Conservation (phyloP, 2,888 invertebrate species). For the Aricia artaxerxes region DNA sequence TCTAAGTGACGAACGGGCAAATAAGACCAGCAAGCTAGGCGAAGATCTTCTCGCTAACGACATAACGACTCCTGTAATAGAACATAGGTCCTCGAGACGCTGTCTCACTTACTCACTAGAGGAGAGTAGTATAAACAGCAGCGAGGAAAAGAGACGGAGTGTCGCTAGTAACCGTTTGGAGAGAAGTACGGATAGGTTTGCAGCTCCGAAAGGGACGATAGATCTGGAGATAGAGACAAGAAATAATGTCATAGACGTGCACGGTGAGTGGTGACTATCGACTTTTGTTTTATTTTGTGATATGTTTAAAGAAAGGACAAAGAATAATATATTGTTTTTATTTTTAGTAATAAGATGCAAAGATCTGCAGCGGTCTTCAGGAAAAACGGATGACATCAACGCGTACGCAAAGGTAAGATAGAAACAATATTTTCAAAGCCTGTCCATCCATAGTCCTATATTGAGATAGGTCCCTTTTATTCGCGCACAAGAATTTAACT, state of each 20-base stretch:
- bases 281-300: slow-evolving; percentile 44
- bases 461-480: neutral
- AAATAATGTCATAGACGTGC: slow-evolving; percentile 83
- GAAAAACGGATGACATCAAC: slow-evolving; percentile 84
- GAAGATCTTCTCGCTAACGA: slow-evolving; percentile 67
- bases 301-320: slow-evolving; percentile 29
- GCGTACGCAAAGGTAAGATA: slow-evolving; percentile 88
- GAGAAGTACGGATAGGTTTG: slow-evolving; percentile 61
- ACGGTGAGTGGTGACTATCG: slow-evolving; percentile 84
- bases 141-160: slow-evolving; percentile 77
- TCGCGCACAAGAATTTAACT: neutral
- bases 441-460: neutral
- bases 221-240: slow-evolving; percentile 82
- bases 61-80: slow-evolving; percentile 69
- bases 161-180: slow-evolving; percentile 73
- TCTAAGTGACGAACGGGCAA: slow-evolving; percentile 67
- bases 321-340: slow-evolving; percentile 39
- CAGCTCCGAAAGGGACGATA: slow-evolving; percentile 78
- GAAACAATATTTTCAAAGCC: neutral
- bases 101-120: slow-evolving; percentile 82
- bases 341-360: slow-evolving; percentile 88
- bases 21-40: slow-evolving; percentile 76
- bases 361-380: slow-evolving; percentile 85
- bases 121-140: slow-evolving; percentile 72
- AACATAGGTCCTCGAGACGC: slow-evolving; percentile 75